Conservation (phyloP, 2,888 invertebrate genomes). For the Leptogaster cylindrica region DNA sequence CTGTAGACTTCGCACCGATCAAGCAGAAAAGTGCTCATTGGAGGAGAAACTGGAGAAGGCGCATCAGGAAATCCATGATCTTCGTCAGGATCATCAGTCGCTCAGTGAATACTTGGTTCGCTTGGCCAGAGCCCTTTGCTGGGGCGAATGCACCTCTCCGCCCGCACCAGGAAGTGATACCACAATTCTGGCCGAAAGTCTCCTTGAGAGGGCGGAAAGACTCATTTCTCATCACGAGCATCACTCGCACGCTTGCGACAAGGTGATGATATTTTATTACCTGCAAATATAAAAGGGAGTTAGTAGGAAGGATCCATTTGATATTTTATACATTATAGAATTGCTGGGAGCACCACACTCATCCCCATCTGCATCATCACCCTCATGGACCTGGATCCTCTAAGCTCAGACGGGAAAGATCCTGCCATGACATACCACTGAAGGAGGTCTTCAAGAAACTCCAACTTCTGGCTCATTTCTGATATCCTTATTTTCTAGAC, state of each 20-base stretch:
- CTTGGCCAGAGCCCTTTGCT: conserved; percentile 76
- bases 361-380: conserved; percentile 49
- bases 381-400: conserved; percentile 64
- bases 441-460: too few species aligned
- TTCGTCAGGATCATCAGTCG: conserved; percentile 60
- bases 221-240: conserved; percentile 56
- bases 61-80: conserved; percentile 77
- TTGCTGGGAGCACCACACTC: conserved; percentile 51
- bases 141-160: conserved; percentile 59
- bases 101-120: conserved; percentile 82
- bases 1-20: conserved; percentile 70
- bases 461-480: too few species aligned
- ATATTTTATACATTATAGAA: conserved; percentile 50
- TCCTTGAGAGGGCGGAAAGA: conserved; percentile 85
- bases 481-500: conserved; percentile 67
- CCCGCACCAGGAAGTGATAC: conserved; percentile 60
- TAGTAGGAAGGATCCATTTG: too few species aligned
- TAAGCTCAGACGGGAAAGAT: conserved; percentile 77
- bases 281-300: too few species aligned
- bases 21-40: conserved; percentile 71
- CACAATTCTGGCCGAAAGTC: conserved; percentile 70
- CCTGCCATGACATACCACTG: conserved; percentile 79
- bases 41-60: conserved; percentile 78
- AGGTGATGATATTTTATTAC: conserved; percentile 31
- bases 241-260: conserved; percentile 50